phyloP scores from a whole-genome alignment of 2,113 vertebrate species.

The Kryptolebias marmoratus region DNA sequence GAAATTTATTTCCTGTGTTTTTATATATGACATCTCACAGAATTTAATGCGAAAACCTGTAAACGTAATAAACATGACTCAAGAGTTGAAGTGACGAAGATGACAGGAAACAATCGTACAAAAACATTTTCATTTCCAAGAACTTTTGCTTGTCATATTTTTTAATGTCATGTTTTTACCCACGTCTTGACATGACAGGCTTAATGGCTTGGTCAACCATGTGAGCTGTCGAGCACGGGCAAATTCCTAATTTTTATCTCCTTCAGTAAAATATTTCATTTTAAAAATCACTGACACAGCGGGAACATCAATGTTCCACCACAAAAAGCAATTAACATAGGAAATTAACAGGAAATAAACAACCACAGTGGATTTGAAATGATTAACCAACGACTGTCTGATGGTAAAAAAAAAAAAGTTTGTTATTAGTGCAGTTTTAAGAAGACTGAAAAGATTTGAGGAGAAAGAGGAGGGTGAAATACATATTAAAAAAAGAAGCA shows the following conservation, averaged over 20 bases:
- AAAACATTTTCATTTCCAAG: not conserved
- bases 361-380: slow-evolving; percentile 8
- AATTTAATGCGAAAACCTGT: too few species aligned
- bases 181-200: slow-evolving; percentile 3
- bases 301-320: slow-evolving; percentile 19
- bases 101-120: not conserved
- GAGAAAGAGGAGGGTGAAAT: not conserved
- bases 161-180: slow-evolving; percentile 7
- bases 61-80: too few species aligned
- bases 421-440: slow-evolving; percentile 11
- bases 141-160: not conserved
- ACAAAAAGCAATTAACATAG: slow-evolving; percentile 4
- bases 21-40: too few species aligned
- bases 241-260: slow-evolving; percentile 6
- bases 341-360: slow-evolving; percentile 42
- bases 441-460: not conserved
- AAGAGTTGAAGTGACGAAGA: too few species aligned
- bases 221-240: not conserved
- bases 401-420: slow-evolving; percentile 7
- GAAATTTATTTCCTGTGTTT: too few species aligned
- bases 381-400: slow-evolving; percentile 29
- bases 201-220: slow-evolving; percentile 8
- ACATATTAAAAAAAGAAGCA: not conserved
- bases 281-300: not conserved
- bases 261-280: not conserved